These are phyloP conservation scores for Laothoe populi DNA, from an alignment of 2,888 invertebrate species.

Conservation along the genomic window DNA sequence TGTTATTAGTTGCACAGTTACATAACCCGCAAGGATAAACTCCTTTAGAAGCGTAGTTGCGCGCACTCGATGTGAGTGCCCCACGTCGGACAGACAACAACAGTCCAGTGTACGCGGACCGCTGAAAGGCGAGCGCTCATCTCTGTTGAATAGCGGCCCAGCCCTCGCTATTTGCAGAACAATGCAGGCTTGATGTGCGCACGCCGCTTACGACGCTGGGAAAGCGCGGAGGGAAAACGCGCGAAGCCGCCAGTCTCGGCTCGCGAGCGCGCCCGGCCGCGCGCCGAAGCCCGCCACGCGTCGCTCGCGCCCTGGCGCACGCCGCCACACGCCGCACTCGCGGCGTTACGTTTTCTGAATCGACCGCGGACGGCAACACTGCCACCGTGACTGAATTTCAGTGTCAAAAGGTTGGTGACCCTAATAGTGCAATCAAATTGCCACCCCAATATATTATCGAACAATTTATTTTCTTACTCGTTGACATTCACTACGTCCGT, in stretches of 20 bases:
- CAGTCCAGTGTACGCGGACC: slow-evolving; percentile 57
- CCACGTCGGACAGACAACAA: slow-evolving; percentile 37
- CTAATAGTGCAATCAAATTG: slow-evolving; percentile 62
- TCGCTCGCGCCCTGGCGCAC: slow-evolving; percentile 81
- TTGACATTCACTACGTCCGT: slow-evolving; percentile 47
- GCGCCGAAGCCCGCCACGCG: slow-evolving; percentile 67
- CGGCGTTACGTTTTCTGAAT: slow-evolving; percentile 82
- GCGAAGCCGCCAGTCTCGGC: slow-evolving; percentile 72
- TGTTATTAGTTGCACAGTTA: slow-evolving; percentile 38
- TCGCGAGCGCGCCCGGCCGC: slow-evolving; percentile 78
- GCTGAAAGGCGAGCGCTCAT: slow-evolving; percentile 57
- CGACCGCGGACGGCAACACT: slow-evolving; percentile 74
- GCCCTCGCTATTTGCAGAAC: slow-evolving; percentile 82
- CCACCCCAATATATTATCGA: slow-evolving; percentile 55
- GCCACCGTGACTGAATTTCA: slow-evolving; percentile 77
- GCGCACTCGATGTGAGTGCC: slow-evolving; percentile 50
- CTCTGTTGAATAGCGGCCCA: slow-evolving; percentile 71
- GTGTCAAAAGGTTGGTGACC: slow-evolving; percentile 84
- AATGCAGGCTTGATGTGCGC: slow-evolving; percentile 83
- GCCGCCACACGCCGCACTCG: slow-evolving; percentile 75
- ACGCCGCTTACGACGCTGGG: slow-evolving; percentile 76
- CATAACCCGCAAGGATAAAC: slow-evolving; percentile 53
- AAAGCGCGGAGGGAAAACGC: slow-evolving; percentile 79
- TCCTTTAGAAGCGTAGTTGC: slow-evolving; percentile 55
- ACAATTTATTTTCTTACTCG: slow-evolving; percentile 45